A percentile compares a stretch with the other conserved stretches of the same genome.
phyloP scores from a whole-genome alignment of 2,888 invertebrate species.

The Mimachlamys varia region DNA sequence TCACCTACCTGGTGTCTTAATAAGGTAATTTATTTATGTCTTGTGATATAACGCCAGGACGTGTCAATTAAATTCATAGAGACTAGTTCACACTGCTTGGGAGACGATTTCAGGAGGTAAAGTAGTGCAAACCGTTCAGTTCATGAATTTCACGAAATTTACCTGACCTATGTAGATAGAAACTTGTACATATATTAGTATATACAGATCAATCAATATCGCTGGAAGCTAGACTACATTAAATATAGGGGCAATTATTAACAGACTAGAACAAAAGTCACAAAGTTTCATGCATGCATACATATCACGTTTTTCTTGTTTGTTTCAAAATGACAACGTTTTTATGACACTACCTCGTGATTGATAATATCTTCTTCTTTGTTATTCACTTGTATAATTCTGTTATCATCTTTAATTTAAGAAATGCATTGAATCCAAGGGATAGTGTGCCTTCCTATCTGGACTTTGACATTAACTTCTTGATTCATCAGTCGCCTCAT shows the following conservation, averaged over 20 bases:
- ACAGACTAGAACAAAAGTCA: not conserved
- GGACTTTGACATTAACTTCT: no score
- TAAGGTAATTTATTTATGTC: not conserved
- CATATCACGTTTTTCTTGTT: no score
- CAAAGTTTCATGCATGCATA: not conserved
- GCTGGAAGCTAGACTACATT: not conserved
- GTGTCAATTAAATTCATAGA: conserved; percentile 9
- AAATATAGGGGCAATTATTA: not conserved
- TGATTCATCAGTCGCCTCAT: no score
- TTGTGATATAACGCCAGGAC: not conserved
- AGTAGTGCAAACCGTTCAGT: conserved; percentile 33
- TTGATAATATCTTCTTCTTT: no score
- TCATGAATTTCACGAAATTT: not conserved
- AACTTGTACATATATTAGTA: not conserved
- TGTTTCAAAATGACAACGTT: no score
- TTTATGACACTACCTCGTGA: no score
- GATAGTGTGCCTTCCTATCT: no score
- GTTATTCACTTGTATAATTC: no score
- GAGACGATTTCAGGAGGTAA: not conserved
- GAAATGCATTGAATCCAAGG: no score
- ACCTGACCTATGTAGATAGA: conserved; percentile 1
- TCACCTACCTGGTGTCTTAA: not conserved
- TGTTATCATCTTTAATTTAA: no score
- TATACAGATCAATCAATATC: not conserved
- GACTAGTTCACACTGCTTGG: not conserved